Percentiles rank a stretch among this genome's conserved stretches.
These are phyloP conservation scores for Helicoverpa zea DNA, from an alignment of 1,140 invertebrate genomes.

Conservation along the genomic window DNA sequence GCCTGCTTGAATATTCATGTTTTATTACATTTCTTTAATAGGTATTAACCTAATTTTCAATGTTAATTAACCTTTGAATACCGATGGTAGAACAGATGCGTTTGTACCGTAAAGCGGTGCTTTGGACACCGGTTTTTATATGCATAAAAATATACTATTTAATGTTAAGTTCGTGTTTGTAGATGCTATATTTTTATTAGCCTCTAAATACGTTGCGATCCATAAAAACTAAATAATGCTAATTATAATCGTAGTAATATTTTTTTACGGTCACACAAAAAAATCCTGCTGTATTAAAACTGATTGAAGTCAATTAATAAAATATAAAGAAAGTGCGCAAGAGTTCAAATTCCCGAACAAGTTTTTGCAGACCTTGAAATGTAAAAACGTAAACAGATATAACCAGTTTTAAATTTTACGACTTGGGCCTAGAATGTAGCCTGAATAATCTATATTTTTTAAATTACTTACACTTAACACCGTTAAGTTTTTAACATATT, in stretches of 20 bases:
- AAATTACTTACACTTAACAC: background rate
- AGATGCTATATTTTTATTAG: no score
- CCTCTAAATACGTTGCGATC: no score
- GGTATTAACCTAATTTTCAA: slow-evolving; percentile 43
- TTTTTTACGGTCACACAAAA: background rate
- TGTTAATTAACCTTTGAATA: slow-evolving; percentile 39
- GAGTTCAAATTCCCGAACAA: background rate
- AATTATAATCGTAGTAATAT: background rate
- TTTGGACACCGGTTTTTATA: background rate
- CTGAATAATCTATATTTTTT: background rate
- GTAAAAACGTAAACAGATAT: background rate
- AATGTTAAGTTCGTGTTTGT: no score
- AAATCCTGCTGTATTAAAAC: background rate
- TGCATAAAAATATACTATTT: no score
- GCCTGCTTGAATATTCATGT: slow-evolving; percentile 8
- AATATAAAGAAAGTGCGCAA: slow-evolving; percentile 27
- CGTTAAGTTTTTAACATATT: background rate
- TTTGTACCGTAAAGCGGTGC: background rate
- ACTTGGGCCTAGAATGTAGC: slow-evolving; percentile 6
- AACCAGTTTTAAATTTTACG: background rate
- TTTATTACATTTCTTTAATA: slow-evolving; percentile 37
- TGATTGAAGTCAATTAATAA: slow-evolving; percentile 1
- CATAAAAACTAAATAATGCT: no score
- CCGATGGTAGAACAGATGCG: background rate
- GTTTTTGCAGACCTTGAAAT: slow-evolving; percentile 21